Evolutionary conservation across 2,797 vertebrate species (phyloP).

Genomic region (Lepilemur ruficaudatus): DNA sequence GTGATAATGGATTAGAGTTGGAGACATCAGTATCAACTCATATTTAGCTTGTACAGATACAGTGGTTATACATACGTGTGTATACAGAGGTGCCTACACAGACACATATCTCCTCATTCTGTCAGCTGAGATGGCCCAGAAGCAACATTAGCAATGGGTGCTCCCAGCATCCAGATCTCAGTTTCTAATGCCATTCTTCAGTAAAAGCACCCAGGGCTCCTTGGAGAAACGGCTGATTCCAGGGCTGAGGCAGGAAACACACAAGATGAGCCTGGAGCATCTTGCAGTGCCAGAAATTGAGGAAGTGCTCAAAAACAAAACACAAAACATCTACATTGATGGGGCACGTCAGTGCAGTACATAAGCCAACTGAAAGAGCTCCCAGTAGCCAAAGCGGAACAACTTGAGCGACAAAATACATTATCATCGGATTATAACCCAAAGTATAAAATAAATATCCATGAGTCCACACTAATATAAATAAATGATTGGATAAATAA

Average conservation of each 20-base stretch:
- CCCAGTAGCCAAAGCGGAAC: neutral
- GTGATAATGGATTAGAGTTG: fast-evolving
- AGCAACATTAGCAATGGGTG: fast-evolving
- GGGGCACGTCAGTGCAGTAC: no score
- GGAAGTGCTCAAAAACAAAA: neutral
- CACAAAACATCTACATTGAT: neutral
- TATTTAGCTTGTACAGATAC: no score
- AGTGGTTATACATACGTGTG: fast-evolving
- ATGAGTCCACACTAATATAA: neutral
- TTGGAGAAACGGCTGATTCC: neutral
- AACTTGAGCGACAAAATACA: neutral
- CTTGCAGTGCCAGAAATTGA: neutral
- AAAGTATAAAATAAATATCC: neutral
- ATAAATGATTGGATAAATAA: neutral
- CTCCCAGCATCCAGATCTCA: neutral
- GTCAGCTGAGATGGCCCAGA: neutral
- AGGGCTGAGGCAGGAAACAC: neutral
- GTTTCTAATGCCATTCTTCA: neutral
- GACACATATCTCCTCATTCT: neutral
- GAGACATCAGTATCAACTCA: no score
- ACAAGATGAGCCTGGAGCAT: neutral
- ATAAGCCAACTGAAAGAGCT: neutral
- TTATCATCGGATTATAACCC: neutral
- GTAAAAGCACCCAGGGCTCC: no score
- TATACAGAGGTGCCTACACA: fast-evolving